A percentile compares a stretch with the other conserved stretches of the same genome.
These are phyloP conservation scores for Leptonema lineaticorne DNA, from an alignment of 1,140 invertebrate species.

Conservation along the genomic window DNA sequence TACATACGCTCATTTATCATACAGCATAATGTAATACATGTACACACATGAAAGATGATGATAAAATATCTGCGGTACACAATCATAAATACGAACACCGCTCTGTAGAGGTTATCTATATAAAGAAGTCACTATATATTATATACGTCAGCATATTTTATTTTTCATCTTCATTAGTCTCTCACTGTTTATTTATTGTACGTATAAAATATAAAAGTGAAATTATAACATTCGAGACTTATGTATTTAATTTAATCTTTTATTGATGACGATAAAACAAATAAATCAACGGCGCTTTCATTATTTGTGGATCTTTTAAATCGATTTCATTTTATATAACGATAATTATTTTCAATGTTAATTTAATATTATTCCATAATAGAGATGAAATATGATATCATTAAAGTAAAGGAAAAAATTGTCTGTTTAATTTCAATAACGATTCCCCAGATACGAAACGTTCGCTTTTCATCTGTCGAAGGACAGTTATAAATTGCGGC, in stretches of 20 bases:
- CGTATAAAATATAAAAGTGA: slow-evolving; percentile 9
- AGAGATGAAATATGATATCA: too few relatives aligned
- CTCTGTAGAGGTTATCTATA: slow-evolving; percentile 13
- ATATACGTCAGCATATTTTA: neutral
- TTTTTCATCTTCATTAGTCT: slow-evolving; percentile 22
- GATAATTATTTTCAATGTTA: too few relatives aligned
- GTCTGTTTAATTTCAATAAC: slow-evolving; percentile 21
- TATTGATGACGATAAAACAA: too few relatives aligned
- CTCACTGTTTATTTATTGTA: slow-evolving; percentile 7
- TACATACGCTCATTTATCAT: too few relatives aligned
- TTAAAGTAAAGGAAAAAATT: too few relatives aligned
- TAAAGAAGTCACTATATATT: slow-evolving; percentile 17
- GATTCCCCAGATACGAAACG: slow-evolving; percentile 18
- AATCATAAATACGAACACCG: slow-evolving; percentile 14
- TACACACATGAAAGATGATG: slow-evolving; percentile 10
- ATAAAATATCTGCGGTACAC: slow-evolving; percentile 18
- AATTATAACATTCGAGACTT: neutral
- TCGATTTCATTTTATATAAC: too few relatives aligned
- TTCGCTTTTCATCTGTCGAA: slow-evolving; percentile 13
- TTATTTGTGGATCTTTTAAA: too few relatives aligned
- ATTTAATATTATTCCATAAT: too few relatives aligned
- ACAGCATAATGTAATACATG: too few relatives aligned
- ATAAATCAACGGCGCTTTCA: too few relatives aligned
- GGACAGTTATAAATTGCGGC: slow-evolving; percentile 20
- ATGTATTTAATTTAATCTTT: slow-evolving; percentile 11